Percentiles rank a stretch among this genome's conserved stretches.
phyloP scores from a whole-genome alignment of 1,140 invertebrate species.

The Lanistes nyassanus region DNA sequence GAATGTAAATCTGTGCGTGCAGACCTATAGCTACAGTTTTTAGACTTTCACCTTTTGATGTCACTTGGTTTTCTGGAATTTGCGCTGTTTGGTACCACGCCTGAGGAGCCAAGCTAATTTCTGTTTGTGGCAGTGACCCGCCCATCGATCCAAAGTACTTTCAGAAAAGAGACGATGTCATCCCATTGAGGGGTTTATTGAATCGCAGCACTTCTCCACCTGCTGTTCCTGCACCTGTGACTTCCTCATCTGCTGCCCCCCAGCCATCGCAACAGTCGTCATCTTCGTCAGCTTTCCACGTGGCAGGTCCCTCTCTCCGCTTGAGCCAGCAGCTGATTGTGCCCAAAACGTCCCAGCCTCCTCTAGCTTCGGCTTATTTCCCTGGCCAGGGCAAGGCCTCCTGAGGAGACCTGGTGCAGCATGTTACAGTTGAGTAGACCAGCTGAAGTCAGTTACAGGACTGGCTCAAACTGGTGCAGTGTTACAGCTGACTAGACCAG shows the following conservation, averaged over 20 bases:
- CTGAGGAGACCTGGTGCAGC: background rate
- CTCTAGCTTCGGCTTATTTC: constrained; percentile 59
- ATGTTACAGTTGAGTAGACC: no score
- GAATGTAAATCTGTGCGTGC: background rate
- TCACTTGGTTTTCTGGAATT: no score
- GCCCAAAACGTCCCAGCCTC: constrained; percentile 49
- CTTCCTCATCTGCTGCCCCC: background rate
- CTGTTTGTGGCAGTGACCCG: constrained; percentile 42
- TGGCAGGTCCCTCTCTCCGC: constrained; percentile 26
- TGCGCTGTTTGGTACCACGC: background rate
- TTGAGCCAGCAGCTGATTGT: constrained; percentile 54
- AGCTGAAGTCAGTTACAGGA: no score
- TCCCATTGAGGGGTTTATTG: constrained; percentile 45
- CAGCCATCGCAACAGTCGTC: background rate
- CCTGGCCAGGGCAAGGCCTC: constrained; percentile 42
- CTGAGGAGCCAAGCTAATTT: background rate
- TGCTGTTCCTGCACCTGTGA: background rate
- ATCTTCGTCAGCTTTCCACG: constrained; percentile 1
- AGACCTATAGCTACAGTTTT: background rate
- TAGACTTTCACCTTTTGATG: background rate
- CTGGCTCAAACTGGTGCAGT: no score
- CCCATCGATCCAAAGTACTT: constrained; percentile 58
- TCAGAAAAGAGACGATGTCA: constrained; percentile 56
- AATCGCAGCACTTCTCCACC: constrained; percentile 36
- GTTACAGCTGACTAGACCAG: no score